These are phyloP conservation scores for Diphyllodes magnificus DNA, from an alignment of 2,113 vertebrate genomes.

Conservation along the genomic window DNA sequence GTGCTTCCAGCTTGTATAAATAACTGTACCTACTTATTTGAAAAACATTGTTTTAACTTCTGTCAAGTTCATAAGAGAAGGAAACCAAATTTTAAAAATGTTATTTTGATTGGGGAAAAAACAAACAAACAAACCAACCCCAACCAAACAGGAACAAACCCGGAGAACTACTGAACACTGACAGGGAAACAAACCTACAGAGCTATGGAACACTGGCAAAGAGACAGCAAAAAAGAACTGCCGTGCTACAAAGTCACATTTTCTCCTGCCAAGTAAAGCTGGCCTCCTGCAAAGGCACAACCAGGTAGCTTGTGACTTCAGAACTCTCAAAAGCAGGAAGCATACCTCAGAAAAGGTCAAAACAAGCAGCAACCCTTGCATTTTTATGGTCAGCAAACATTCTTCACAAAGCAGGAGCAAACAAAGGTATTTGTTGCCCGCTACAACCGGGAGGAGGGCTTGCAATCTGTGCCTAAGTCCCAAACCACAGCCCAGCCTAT, in stretches of 20 bases:
- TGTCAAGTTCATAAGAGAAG: not conserved
- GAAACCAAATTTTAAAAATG: not conserved
- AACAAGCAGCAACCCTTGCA: not conserved
- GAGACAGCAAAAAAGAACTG: not conserved
- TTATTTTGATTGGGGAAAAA: not conserved
- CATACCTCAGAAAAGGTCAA: not conserved
- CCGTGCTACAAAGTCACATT: not conserved
- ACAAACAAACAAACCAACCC: not conserved
- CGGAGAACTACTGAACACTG: not conserved
- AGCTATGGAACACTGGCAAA: not conserved
- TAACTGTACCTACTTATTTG: not conserved
- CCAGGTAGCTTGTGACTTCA: not conserved
- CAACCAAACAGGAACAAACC: not conserved
- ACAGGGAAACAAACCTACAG: not conserved
- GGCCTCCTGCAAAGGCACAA: not conserved
- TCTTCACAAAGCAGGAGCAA: not conserved
- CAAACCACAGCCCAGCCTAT: not conserved
- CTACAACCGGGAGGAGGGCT: not conserved
- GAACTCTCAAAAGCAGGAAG: not conserved
- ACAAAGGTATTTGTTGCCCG: rapidly evolving
- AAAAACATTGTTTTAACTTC: not conserved
- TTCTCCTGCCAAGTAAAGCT: not conserved
- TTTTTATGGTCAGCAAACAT: not conserved
- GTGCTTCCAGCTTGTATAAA: not conserved
- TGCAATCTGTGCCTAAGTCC: not conserved